Base-by-base conservation (phyloP, 1,140 invertebrate species). In the Drosophila ficusphila region DNA sequence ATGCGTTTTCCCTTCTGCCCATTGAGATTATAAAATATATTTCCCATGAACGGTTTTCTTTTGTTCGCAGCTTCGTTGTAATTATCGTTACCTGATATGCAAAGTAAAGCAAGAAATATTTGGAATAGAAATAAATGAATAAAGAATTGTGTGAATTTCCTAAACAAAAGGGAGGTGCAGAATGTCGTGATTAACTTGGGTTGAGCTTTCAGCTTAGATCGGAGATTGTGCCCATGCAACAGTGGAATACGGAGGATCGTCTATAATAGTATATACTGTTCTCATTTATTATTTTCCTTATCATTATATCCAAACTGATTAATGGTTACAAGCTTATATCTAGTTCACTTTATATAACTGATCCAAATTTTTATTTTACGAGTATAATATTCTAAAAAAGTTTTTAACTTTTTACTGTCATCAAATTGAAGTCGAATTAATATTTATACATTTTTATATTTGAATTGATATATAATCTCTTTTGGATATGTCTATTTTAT, bases 11-110 rank as follows among this genome's bases (percentile, higher is more conserved):
- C 4, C 38, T 54, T 23, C 51, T 27, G 27, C 18, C 14, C 29
- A 25, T 27, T 33, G 27, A 39, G 54, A 51, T 38, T 67, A 57
- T 65, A 79, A 73, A 53, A 47, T 79, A 69, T 60, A 81, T 81
- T 79, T 79, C 77, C 77, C 77, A 79, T 79, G 77, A 71, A 64
- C 46, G 39, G 36, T 70, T 65, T 75, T 56, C 49, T 44, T 62
- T 81, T 79, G 76, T 79, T 33, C 76, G 21, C 36, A 78, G 70
- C 42, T 31, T 14, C 68, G 54, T 53, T 5, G 23, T 31, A 53
- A 76, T 57, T 48, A 65, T 34, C 29, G 53, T 34, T 53, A 70
- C 53, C 70, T 69, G 76, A 75, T 79, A 74, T 58, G 53, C 51
- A 57, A 67, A 68, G 25, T 36, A 16, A 31, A 44, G 6, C 9